Conservation (phyloP, 2,888 invertebrate species). For the Halocaridina rubra region DNA sequence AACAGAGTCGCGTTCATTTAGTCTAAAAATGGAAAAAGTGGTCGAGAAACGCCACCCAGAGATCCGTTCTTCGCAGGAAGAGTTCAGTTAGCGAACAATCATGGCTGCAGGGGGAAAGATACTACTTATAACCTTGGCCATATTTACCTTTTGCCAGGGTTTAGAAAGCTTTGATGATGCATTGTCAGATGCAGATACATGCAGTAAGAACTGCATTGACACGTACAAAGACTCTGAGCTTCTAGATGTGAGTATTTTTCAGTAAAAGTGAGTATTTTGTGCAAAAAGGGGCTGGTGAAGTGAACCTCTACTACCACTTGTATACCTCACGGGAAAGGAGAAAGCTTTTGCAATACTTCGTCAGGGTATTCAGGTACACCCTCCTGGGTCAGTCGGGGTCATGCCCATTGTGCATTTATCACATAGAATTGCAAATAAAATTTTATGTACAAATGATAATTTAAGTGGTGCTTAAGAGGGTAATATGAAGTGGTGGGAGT, state of each 20-base stretch:
- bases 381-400: not conserved
- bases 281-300: not conserved
- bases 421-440: too few relatives aligned
- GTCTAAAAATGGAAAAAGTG: not conserved
- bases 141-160: not conserved
- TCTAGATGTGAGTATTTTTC: not conserved
- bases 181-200: not conserved
- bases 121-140: not conserved
- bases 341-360: too few relatives aligned
- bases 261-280: not conserved
- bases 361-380: too few relatives aligned
- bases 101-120: not conserved
- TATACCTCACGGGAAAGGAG: not conserved
- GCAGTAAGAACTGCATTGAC: not conserved
- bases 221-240: not conserved
- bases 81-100: not conserved
- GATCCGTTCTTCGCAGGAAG: too few relatives aligned
- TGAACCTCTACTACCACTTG: not conserved
- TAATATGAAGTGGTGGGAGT: too few relatives aligned
- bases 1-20: too few relatives aligned
- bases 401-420: not conserved
- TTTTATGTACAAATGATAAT: too few relatives aligned
- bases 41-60: too few relatives aligned
- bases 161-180: not conserved
- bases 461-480: too few relatives aligned